Conservation (phyloP, 2,888 invertebrate genomes). For the Melanchra persicariae region DNA sequence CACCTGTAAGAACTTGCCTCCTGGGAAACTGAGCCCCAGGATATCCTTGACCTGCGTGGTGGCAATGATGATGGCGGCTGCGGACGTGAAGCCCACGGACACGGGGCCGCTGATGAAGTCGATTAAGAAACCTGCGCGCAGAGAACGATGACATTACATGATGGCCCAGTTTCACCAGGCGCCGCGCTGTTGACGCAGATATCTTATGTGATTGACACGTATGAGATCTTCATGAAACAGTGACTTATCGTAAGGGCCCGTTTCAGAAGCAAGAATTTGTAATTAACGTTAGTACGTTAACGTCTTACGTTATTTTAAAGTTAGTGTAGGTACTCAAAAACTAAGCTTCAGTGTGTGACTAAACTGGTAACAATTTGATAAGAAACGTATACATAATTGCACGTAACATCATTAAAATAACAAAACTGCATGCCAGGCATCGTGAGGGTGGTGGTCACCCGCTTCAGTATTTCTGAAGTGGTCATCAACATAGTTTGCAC, state of each 20-base stretch:
- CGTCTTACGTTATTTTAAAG: not conserved
- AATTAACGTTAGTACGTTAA: too few species aligned
- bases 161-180: not conserved
- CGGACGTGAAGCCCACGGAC: conserved; percentile 95
- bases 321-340: not conserved
- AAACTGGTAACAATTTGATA: conserved; percentile 8
- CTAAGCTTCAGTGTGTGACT: conserved; percentile 1
- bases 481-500: not conserved
- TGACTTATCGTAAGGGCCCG: not conserved
- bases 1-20: conserved; percentile 93
- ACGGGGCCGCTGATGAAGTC: conserved; percentile 97
- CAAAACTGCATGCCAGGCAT: conserved; percentile 5
- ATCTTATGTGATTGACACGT: not conserved
- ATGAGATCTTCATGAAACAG: not conserved
- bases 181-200: not conserved
- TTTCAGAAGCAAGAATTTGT: not conserved
- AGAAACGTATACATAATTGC: conserved; percentile 16
- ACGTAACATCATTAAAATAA: conserved; percentile 5
- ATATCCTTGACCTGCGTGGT: conserved; percentile 95
- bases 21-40: conserved; percentile 92
- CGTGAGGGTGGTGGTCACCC: conserved; percentile 5
- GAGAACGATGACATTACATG: not conserved
- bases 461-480: not conserved
- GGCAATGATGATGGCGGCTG: conserved; percentile 95
- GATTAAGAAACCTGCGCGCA: conserved; percentile 93